Evolutionary conservation across 1,140 invertebrate species (phyloP), one percentile per base, ranked within the genome.

Genomic region (Maniola jurtina): DNA sequence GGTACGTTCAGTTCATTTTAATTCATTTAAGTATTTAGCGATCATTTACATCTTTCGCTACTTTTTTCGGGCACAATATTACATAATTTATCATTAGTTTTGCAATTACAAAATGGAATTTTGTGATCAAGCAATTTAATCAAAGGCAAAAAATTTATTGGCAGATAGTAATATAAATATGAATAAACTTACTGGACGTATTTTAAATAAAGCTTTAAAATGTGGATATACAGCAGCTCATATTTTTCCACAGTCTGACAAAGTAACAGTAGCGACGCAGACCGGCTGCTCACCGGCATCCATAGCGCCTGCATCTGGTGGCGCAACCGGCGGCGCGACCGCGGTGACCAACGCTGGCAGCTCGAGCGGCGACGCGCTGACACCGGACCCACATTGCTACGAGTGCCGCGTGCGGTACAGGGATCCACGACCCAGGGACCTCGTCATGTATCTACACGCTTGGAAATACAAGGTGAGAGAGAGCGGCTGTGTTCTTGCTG

Each of bases 371-470:
- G 84, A 85, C 47, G 76, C 83, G 0, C 93, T 97, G 86, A 94
- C 94, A 0, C 91, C 94, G 4, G 97, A 98, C 81, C 94, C 95
- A 4, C 95, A 98, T 81, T 99, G 98, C 91, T 96, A 96, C 83
- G 96, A 98, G 86, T 99, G 98, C 88, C 96, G 96, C 86, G 95
- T 97, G 11, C 93, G 96, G 59, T 98, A 97, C 90, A 92, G 95
- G 64, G 98, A 99, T 86, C 98, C 98, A 0, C 95, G 96, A 64
- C 96, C 97, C 0, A 94, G 95, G 67, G 96, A 99, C 84, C 92
- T 99, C 14, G 95, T 98, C 64, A 98, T 99, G 96, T 99, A 98
- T 88, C 93, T 99, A 13, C 98, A 99, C 89, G 97, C 97, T 14
- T 96, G 97, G 93, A 96, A 95, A 79, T 99, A 98, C 85, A 95